Evolutionary conservation across 2,888 invertebrate species (phyloP).

Genomic region (Tuta absoluta): DNA sequence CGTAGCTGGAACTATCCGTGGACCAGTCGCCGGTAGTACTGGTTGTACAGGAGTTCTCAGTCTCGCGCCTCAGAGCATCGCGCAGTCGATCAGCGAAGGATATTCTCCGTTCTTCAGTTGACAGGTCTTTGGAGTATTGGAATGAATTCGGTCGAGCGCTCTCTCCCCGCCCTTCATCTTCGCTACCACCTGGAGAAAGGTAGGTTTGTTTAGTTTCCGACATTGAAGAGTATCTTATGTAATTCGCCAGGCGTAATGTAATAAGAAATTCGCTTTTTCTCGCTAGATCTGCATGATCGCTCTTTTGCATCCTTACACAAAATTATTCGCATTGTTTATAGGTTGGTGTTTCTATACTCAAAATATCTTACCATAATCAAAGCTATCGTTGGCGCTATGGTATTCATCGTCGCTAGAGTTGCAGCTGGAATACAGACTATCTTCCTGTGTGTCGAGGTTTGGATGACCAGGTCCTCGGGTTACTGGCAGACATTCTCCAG

Average conservation of each 20-base stretch:
- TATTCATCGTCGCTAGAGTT: slow-evolving; percentile 85
- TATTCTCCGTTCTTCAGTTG: slow-evolving; percentile 84
- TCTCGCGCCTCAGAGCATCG: slow-evolving; percentile 84
- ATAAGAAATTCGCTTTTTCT: too few species aligned
- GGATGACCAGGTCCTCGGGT: slow-evolving; percentile 74
- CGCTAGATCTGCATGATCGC: too few species aligned
- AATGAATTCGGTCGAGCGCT: slow-evolving; percentile 76
- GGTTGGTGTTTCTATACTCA: background rate
- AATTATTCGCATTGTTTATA: background rate
- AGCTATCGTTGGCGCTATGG: slow-evolving; percentile 87
- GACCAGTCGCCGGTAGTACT: slow-evolving; percentile 80
- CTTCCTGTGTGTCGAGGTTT: slow-evolving; percentile 63
- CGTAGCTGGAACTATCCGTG: slow-evolving; percentile 86
- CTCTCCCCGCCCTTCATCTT: slow-evolving; percentile 82
- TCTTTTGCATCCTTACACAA: background rate
- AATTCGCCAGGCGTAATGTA: too few species aligned
- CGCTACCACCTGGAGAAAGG: slow-evolving; percentile 61
- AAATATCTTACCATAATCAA: slow-evolving; percentile 80
- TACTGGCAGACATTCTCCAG: slow-evolving; percentile 88
- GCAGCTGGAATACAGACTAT: slow-evolving; percentile 83
- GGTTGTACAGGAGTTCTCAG: slow-evolving; percentile 72
- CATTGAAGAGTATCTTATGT: background rate
- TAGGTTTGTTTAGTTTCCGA: background rate
- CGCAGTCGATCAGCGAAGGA: slow-evolving; percentile 86
- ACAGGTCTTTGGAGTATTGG: slow-evolving; percentile 85